Evolutionary conservation across 2,888 invertebrate species (phyloP), one percentile per base, ranked within the genome.

Genomic region (Nomada lathburiana): DNA sequence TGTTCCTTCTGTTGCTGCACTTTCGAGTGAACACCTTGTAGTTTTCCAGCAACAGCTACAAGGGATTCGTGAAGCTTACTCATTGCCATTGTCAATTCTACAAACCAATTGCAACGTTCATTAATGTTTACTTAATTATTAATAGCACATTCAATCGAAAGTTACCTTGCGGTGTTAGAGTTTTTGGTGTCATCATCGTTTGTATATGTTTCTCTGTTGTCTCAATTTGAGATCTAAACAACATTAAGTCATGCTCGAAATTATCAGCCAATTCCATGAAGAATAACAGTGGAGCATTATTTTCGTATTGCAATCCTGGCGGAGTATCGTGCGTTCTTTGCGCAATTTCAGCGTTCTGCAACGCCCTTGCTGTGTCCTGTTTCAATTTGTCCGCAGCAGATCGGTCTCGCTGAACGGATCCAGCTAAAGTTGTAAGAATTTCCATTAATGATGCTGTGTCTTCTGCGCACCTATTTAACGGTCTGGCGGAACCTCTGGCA

Each of bases 1-100:
- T 97, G 97, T 77, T 98, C 97, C 93, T 98, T 98, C 91, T 97
- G 97, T 0, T 95, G 95, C 91, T 98, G 97, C 0, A 98, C 97
- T 89, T 95, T 95, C 73, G 95, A 95, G 91, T 98, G 98, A 0
- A 97, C 96, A 5, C 97, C 96, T 90, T 98, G 98, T 53, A 98
- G 94, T 55, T 97, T 96, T 0, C 98, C 98, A n/a, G 98, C 98
- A 76, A 98, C 94, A 0, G 97, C 97, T 50, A 98, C 96, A 89
- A 98, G 96, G 2, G 97, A 97, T 92, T 98, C 98, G 92, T 98
- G 97, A 89, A 98, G 96, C 90, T 97, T 96, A 50, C 96, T 95
- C 94, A 98, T 96, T 23, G 98, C 97, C 73, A 96, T 94, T 13
- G 97, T 96, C 81, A 98, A 93, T 94, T 98, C 98, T 97, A 94